Evolutionary conservation across 1,140 invertebrate genomes (phyloP), one percentile per base, ranked within the genome.

Genomic region (Pogonognathellus flavescens): DNA sequence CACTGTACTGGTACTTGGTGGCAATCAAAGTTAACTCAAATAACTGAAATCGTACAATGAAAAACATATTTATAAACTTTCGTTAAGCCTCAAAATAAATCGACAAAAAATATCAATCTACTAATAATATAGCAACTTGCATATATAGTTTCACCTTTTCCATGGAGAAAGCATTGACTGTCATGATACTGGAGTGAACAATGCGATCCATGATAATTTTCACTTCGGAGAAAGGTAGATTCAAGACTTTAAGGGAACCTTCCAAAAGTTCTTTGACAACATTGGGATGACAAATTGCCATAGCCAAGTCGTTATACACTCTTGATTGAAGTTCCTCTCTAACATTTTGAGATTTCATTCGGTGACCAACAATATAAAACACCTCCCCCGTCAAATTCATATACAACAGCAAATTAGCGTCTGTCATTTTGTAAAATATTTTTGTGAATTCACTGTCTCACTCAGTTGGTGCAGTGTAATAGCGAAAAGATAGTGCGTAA

Each of bases 321-420:
- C 76, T 83, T 31, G 81, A 55, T 70, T 88, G 87, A 14, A 86
- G 52, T 16, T 87, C 84, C 1, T 66, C 70, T 18, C 85, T 70
- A 50, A 89, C 84, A 60, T 76, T 41, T 66, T 89, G 88, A 72
- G 84, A 84, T 55, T 88, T 87, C 86, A 89, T 89, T 16, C 88
- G 84, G 25, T 89, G 88, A 50, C 62, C 60, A 18, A 89, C 85
- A 20, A 89, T 89, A 52, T 89, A 89, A 66, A 89, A 89, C 4
- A 87, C 49, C 62, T 89, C 88, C 1, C 88, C 88, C 49, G 84
- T 86, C 49, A 89, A 52, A 62, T 89, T 89, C 6, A 88, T 9
- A 60, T 89, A 89, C 18, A 89, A 60, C 0, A 89, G 57, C n/a
- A 89, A 81, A 81, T 89, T 88, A 59, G 59, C 88, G 60, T 89